Conservation (phyloP, 2,797 vertebrate genomes). For the Threskiornis aethiopicus region DNA sequence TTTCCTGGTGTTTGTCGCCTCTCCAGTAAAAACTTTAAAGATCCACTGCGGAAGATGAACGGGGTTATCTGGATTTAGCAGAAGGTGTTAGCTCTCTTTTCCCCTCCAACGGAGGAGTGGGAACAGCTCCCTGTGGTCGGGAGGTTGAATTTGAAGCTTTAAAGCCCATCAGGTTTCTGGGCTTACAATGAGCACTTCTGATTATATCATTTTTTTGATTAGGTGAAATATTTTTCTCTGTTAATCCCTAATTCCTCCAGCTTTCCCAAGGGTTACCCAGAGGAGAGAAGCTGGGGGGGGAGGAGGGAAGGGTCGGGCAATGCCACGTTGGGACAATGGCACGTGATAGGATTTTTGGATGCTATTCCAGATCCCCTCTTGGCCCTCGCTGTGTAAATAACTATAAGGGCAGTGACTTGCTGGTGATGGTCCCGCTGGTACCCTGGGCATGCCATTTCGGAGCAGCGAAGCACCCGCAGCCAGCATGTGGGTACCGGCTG, state of each 20-base stretch:
- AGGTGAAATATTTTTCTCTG: constrained; percentile 18
- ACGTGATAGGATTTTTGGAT: not conserved
- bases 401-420: not conserved
- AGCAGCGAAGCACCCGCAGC: not conserved
- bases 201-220: not conserved
- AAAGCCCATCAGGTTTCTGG: constrained; percentile 23
- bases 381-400: not conserved
- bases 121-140: not conserved
- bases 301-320: fast-evolving
- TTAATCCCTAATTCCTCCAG: not conserved
- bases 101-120: not conserved
- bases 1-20: not conserved
- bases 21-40: constrained; percentile 19
- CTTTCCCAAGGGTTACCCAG: not conserved
- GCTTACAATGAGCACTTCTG: not conserved
- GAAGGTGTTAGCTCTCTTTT: not conserved
- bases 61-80: constrained; percentile 41
- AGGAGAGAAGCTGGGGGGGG: not conserved
- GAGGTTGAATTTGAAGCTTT: constrained; percentile 5
- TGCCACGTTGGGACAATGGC: not conserved
- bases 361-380: not conserved
- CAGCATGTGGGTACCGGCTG: not conserved
- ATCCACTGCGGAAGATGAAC: not conserved
- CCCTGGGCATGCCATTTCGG: fast-evolving
- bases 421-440: not conserved